Evolutionary conservation across 1,140 invertebrate genomes (phyloP), one percentile per base, ranked within the genome.

Genomic region (Atopsyche davidsoni): DNA sequence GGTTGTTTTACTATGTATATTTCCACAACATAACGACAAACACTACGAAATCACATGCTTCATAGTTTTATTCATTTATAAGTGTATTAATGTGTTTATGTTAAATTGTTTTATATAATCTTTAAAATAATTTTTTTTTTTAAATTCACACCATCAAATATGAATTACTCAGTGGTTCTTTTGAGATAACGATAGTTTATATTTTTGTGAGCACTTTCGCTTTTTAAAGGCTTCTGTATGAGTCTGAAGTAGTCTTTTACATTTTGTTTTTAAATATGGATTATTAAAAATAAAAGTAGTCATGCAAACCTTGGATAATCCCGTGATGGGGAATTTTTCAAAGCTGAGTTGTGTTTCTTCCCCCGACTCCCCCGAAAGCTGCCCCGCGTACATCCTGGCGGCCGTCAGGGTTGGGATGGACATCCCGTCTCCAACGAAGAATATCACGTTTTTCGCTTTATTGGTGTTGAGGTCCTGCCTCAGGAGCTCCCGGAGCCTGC

Each of bases 351-450:
- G 62, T 23, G 67, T 65, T 55, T 88, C 83, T 66, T 90, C 86
- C 3, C 80, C 86, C 2, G 70, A 58, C 1, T 76, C 69, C 2
- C 73, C 71, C 4, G 75, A 62, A 32, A 70, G 38, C 61, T 88
- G 81, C 0, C 84, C 85, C 46, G 78, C 75, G 44, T 79, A 80
- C 1, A 82, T 83, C 19, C 87, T 72, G 0, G 82, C 77, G 0
- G 86, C 85, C 23, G 84, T 80, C 19, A 89, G 59, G 0, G 87
- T 88, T 0, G 84, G 72, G 25, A 89, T 67, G 1, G 85, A 85
- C 85, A 91, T 89, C 2, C 86, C 87, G 64, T 89, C 86, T 1
- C 87, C 88, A 14, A 92, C 64, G 59, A 90, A 89, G 11, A 89
- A 61, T 39, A 89, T 86, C 0, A 86, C 78, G 64, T 90, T 91